Evolutionary conservation across 2,888 invertebrate species (phyloP), one percentile per base, ranked within the genome.

Genomic region (Synergus itoensis): DNA sequence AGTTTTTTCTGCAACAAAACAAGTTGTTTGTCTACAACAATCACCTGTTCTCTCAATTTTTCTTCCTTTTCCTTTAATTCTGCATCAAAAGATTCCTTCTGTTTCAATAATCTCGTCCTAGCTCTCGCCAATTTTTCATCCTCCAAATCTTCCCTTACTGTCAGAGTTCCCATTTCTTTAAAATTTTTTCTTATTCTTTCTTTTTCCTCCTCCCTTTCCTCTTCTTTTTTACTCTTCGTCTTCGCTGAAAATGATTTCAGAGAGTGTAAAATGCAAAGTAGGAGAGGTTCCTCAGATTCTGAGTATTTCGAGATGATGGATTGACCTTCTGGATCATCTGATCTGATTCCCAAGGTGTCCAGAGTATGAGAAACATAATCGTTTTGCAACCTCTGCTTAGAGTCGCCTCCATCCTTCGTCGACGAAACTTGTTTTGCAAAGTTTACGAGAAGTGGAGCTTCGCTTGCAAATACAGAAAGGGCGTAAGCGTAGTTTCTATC

Each of bases 381-480:
- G 4, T 80, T 88, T 67, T 88, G 89, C 48, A 92, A 80, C 79
- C 91, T 91, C 57, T 86, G 86, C 78, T 81, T 84, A 40, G 41
- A 83, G 18, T 76, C 80, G 5, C 80, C 64, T 36, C 57, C 78
- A 14, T 82, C 80, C 0, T 82, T 36, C 0, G 40, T 45, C 2
- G 64, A 79, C 21, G 81, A 80, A 0, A 80, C 18, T 36, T 88
- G 86, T 73, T 89, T 88, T 63, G 88, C 86, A 79, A 92, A 91
- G 82, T 92, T 88, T 18, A 91, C 85, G 65, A 92, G 87, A 43
- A 92, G 78, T 1, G 92, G 91, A 73, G 90, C 91, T 84, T 92
- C 92, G 62, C 92, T 92, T 16, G 92, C 89, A 77, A 92, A 91
- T 77, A 92, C 90, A 3, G 92, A 92, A 18, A 92, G 77, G 0